A percentile compares a stretch with the other conserved stretches of the same genome.
Conservation (phyloP, 2,888 invertebrate genomes). For the Cheilosia grossa region DNA sequence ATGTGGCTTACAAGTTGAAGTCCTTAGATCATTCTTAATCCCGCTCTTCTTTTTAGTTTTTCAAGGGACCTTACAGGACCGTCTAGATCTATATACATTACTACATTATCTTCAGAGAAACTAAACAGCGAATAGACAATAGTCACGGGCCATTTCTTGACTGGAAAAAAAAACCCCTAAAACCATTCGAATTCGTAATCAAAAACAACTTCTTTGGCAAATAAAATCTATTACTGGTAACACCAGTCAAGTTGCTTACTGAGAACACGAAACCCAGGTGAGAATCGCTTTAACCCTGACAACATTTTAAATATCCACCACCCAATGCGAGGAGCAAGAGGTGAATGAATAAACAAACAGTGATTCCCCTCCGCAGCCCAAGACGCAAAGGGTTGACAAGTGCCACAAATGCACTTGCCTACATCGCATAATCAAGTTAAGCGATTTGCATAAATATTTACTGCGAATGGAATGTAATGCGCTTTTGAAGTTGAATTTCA, state of each 20-base stretch:
- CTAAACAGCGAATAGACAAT: too few species aligned
- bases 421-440: slow-evolving; percentile 70
- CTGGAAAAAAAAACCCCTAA: too few species aligned
- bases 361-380: slow-evolving; percentile 15
- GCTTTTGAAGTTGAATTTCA: slow-evolving; percentile 71
- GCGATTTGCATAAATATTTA: slow-evolving; percentile 75
- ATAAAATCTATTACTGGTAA: slow-evolving; percentile 27
- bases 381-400: slow-evolving; percentile 51
- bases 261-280: slow-evolving; percentile 36
- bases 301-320: slow-evolving; percentile 69
- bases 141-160: too few species aligned
- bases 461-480: slow-evolving; percentile 71
- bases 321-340: slow-evolving; percentile 38
- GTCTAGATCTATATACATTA: too few species aligned
- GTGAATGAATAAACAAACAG: slow-evolving; percentile 69
- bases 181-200: too few species aligned
- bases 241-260: slow-evolving; percentile 19
- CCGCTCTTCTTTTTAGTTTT: too few species aligned
- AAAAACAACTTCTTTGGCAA: not conserved
- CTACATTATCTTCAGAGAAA: too few species aligned
- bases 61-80: too few species aligned
- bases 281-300: slow-evolving; percentile 53
- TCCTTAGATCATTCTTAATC: too few species aligned
- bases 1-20: too few species aligned
- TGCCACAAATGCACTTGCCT: slow-evolving; percentile 62